phyloP scores from a whole-genome alignment of 2,888 invertebrate genomes.

The Spatulosminthurus flaviceps region DNA sequence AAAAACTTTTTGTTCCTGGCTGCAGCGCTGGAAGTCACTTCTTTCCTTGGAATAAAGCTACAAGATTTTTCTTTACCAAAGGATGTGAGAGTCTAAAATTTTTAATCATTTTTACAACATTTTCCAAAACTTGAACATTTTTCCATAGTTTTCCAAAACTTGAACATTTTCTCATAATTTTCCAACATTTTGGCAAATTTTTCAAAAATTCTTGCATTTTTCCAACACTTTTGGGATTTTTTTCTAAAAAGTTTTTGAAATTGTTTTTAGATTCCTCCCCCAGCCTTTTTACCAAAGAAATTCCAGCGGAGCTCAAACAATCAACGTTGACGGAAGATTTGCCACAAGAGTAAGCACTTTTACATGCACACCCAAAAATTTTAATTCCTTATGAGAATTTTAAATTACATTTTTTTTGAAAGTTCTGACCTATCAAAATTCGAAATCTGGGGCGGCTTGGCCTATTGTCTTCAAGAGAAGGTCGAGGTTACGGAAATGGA shows the following conservation, averaged over 20 bases:
- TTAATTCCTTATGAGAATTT: too few relatives aligned
- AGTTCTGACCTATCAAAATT: background rate
- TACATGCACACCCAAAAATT: too few relatives aligned
- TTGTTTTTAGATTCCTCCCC: background rate
- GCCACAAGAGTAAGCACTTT: background rate
- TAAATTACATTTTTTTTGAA: background rate
- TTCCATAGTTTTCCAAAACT: background rate
- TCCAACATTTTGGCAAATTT: background rate
- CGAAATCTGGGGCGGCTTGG: constrained; percentile 11
- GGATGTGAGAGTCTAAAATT: constrained; percentile 23
- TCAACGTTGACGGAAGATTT: background rate
- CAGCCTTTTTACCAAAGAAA: background rate
- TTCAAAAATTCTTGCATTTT: background rate
- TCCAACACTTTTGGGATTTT: too few relatives aligned
- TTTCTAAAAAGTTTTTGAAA: background rate
- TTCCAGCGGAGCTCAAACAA: background rate
- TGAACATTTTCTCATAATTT: background rate
- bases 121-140: background rate
- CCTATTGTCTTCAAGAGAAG: background rate
- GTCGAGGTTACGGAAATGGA: background rate
- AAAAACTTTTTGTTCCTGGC: constrained; percentile 2
- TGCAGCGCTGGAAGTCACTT: constrained; percentile 2
- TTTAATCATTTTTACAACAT: too few relatives aligned
- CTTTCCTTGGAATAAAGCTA: constrained; percentile 15
- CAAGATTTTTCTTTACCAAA: constrained; percentile 20